A percentile compares a stretch with the other conserved stretches of the same genome.
phyloP scores from a whole-genome alignment of 2,797 vertebrate species.

The Chiroxiphia lanceolata region DNA sequence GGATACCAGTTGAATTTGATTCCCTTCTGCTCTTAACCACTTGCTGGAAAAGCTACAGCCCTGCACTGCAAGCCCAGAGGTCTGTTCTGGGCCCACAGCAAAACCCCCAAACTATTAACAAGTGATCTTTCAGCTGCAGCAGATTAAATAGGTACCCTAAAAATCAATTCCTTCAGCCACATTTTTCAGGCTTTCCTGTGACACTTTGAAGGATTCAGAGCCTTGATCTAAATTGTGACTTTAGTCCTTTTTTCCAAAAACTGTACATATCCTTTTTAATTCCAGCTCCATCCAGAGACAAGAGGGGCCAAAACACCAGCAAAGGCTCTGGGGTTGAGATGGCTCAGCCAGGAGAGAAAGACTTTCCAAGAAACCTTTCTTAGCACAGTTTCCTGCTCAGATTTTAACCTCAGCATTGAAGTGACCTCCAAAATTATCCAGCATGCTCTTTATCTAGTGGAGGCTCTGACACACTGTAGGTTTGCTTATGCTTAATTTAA shows the following conservation, averaged over 20 bases:
- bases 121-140: background rate
- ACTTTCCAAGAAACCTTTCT: background rate
- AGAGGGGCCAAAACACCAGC: background rate
- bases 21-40: background rate
- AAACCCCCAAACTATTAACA: background rate
- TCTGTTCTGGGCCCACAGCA: accelerated
- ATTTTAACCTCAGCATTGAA: background rate
- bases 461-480: background rate
- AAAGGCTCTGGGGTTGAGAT: background rate
- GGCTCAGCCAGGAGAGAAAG: background rate
- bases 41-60: background rate
- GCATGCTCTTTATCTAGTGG: background rate
- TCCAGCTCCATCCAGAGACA: background rate
- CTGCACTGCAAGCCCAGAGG: background rate
- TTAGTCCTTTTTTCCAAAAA: background rate
- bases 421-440: background rate
- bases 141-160: background rate
- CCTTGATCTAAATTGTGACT: background rate
- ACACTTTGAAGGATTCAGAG: background rate
- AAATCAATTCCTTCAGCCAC: background rate
- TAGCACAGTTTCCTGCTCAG: background rate
- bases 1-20: background rate
- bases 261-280: background rate
- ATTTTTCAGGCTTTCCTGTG: background rate
- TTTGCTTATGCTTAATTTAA: background rate